phyloP scores from a whole-genome alignment of 35 echinoderm and acorn worm species.

The Lytechinus variegatus region DNA sequence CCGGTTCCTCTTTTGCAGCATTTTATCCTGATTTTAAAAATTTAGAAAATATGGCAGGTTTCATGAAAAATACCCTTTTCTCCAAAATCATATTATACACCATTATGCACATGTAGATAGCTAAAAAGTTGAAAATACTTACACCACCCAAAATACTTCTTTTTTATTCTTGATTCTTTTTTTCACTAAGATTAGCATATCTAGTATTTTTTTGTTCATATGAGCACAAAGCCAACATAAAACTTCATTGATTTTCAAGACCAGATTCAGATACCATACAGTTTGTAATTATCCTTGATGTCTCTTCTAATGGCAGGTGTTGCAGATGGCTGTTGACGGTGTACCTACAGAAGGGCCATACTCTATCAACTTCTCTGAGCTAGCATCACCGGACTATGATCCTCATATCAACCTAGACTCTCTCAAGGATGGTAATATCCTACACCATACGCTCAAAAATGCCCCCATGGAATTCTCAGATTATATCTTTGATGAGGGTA shows the following conservation, averaged over 20 bases:
- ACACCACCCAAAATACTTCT: too few species aligned
- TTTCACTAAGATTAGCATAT: background rate
- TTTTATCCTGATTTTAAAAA: too few species aligned
- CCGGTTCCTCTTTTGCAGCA: too few species aligned
- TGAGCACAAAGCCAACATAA: background rate
- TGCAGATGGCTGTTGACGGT: conserved; percentile 86
- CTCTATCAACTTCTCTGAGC: conserved; percentile 79
- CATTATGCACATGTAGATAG: too few species aligned
- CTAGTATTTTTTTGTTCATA: background rate
- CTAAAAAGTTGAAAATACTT: too few species aligned
- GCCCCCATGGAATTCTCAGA: conserved; percentile 29
- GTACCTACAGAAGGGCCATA: conserved; percentile 32
- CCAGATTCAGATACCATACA: background rate
- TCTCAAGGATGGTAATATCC: conserved; percentile 62
- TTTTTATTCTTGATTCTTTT: too few species aligned
- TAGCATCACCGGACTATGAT: conserved; percentile 90
- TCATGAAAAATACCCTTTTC: too few species aligned
- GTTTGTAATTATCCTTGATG: background rate
- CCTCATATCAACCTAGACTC: conserved; percentile 84
- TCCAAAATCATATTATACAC: too few species aligned
- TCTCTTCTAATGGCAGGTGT: conserved; percentile 61
- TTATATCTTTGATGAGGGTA: conserved; percentile 67
- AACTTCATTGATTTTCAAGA: background rate
- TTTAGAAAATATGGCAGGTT: too few species aligned
- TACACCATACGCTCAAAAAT: conserved; percentile 52